Conservation (phyloP, 2,113 vertebrate genomes). For the Gila orcuttii region DNA sequence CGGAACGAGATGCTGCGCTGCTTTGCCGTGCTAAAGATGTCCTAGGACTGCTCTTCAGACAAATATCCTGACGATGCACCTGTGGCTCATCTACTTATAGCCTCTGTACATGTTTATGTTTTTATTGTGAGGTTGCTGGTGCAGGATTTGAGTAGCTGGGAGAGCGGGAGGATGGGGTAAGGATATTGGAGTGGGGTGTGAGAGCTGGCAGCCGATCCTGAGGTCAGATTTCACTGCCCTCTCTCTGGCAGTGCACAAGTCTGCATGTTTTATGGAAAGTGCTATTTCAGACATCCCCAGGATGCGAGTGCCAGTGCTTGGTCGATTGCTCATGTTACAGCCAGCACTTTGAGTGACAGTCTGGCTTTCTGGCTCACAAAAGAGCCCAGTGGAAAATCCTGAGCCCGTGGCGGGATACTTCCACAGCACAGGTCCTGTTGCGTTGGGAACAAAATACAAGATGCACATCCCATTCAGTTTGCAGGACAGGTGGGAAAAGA, state of each 20-base stretch:
- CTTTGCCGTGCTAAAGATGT: no score
- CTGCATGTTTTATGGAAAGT: conserved; percentile 52
- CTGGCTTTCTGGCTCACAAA: conserved; percentile 37
- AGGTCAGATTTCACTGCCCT: conserved; percentile 54
- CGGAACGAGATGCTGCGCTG: no score
- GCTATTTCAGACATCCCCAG: conserved; percentile 66
- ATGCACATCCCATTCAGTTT: neutral
- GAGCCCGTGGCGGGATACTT: neutral
- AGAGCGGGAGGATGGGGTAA: conserved; percentile 13
- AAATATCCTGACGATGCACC: no score
- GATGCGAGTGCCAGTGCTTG: conserved; percentile 54
- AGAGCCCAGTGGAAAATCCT: conserved; percentile 39
- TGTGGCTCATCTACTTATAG: no score
- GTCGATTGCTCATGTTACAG: conserved; percentile 61
- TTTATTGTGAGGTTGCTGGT: conserved; percentile 16
- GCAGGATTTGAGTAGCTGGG: conserved; percentile 30
- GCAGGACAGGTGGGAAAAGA: conserved; percentile 4
- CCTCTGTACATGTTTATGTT: neutral
- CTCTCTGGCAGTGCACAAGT: no score
- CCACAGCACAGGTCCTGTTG: conserved; percentile 12
- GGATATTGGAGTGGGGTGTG: conserved; percentile 46
- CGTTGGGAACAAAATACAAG: conserved; percentile 39
- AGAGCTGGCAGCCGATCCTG: conserved; percentile 31
- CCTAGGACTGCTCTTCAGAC: no score
- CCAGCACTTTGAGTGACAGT: conserved; percentile 60